A percentile compares a stretch with the other conserved stretches of the same genome.
phyloP scores from a whole-genome alignment of 2,113 vertebrate genomes.

The Donacobius atricapilla region DNA sequence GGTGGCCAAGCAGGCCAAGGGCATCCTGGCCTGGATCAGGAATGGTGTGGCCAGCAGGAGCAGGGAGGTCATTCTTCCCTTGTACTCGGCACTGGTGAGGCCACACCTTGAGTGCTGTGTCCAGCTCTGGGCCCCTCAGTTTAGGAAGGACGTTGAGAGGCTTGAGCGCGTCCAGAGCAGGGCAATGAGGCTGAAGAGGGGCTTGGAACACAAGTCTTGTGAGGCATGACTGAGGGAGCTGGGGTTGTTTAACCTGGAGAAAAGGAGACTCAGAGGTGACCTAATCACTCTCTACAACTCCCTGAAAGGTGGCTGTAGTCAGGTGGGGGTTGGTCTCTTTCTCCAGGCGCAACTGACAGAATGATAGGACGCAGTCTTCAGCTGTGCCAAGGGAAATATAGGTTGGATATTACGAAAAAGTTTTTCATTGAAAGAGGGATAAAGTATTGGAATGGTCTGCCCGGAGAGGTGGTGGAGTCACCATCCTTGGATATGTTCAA shows the following conservation, averaged over 20 bases:
- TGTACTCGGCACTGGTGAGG: background rate
- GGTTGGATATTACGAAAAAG: background rate
- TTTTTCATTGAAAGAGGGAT: background rate
- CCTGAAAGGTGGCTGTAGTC: background rate
- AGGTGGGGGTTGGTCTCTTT: background rate
- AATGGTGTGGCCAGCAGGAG: background rate
- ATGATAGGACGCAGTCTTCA: background rate
- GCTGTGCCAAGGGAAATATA: background rate
- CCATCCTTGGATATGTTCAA: background rate
- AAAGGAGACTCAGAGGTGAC: background rate
- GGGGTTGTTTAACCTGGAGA: background rate
- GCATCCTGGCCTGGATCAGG: background rate
- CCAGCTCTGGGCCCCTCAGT: background rate
- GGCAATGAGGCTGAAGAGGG: background rate
- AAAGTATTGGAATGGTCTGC: background rate
- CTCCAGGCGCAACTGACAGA: background rate
- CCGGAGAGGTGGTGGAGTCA: background rate
- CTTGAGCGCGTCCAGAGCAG: background rate
- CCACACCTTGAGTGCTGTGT: background rate
- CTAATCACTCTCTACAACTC: background rate
- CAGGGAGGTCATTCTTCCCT: background rate
- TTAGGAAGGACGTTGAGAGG: background rate
- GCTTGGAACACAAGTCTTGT: background rate
- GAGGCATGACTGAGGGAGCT: background rate
- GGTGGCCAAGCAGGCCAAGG: background rate